phyloP scores from a whole-genome alignment of 2,797 vertebrate genomes.

The Sebastes itinus region DNA sequence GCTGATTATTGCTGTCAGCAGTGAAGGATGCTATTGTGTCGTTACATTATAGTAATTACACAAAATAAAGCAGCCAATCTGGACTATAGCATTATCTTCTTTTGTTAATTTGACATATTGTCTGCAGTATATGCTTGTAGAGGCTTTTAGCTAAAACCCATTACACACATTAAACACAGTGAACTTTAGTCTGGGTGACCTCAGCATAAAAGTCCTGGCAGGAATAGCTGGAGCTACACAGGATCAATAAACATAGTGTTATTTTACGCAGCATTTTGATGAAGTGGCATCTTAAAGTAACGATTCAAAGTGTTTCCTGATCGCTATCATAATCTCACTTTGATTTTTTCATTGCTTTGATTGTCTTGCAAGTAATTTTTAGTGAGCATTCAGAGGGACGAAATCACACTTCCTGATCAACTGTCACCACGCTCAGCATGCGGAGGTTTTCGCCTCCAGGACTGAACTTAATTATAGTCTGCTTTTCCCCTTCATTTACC shows the following conservation, averaged over 20 bases:
- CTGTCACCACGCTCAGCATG: conserved; percentile 59
- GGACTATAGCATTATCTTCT: conserved; percentile 2
- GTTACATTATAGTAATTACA: conserved; percentile 23
- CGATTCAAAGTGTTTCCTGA: background rate
- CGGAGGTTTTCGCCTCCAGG: conserved; percentile 23
- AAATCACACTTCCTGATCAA: conserved; percentile 43
- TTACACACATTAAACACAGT: conserved; percentile 10
- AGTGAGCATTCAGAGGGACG: conserved; percentile 13
- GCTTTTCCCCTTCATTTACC: conserved; percentile 56
- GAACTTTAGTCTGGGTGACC: background rate
- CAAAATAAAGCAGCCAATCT: conserved; percentile 23
- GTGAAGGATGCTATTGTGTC: conserved; percentile 2
- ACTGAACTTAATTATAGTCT: conserved; percentile 51
- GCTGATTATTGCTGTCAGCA: conserved; percentile 33
- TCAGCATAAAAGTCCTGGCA: conserved; percentile 10
- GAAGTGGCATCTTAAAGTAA: background rate
- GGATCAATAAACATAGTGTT: conserved; percentile 3
- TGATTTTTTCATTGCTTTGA: background rate
- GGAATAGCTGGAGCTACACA: background rate
- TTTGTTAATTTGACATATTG: conserved; percentile 19
- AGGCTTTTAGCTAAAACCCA: conserved; percentile 2
- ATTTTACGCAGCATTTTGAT: background rate
- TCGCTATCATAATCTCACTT: background rate
- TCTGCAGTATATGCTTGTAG: background rate
- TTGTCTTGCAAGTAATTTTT: conserved; percentile 22